A percentile compares a stretch with the other conserved stretches of the same genome.
Evolutionary conservation across 1,140 invertebrate species (phyloP).

Genomic region (Gonatopus flavifemur): DNA sequence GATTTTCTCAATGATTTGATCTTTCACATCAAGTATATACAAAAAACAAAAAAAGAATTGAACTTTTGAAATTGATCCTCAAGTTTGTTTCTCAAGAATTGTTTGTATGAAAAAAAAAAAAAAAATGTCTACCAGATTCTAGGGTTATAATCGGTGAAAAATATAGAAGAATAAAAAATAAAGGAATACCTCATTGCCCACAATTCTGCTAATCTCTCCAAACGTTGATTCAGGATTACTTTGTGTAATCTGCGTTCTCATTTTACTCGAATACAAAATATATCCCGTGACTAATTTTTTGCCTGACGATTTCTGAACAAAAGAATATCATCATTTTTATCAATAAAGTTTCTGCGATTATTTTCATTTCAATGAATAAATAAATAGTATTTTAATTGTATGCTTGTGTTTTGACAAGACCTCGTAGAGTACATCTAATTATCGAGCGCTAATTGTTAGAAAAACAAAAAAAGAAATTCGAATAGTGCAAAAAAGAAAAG

Average conservation of each 20-base stretch:
- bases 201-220: slow-evolving; percentile 96
- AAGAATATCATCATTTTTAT: slow-evolving; percentile 55
- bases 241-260: slow-evolving; percentile 82
- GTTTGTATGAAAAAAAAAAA: too few relatives aligned
- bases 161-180: too few relatives aligned
- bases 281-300: slow-evolving; percentile 96
- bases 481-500: slow-evolving; percentile 45
- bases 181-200: slow-evolving; percentile 83
- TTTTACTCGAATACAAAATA: slow-evolving; percentile 97
- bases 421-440: slow-evolving; percentile 23
- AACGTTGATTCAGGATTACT: slow-evolving; percentile 94
- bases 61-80: too few relatives aligned
- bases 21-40: too few relatives aligned
- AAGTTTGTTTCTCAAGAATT: too few relatives aligned
- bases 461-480: slow-evolving; percentile 19
- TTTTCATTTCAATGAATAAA: slow-evolving; percentile 14
- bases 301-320: slow-evolving; percentile 71
- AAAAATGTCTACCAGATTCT: too few relatives aligned
- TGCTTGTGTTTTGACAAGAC: slow-evolving; percentile 20
- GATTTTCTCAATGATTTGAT: too few relatives aligned
- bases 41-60: too few relatives aligned
- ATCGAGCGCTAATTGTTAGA: slow-evolving; percentile 23
- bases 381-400: slow-evolving; percentile 17
- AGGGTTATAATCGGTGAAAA: too few relatives aligned
- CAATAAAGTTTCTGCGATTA: too few relatives aligned